Base-by-base conservation (phyloP, 2,888 invertebrate genomes). In the Uropetala carovei region DNA sequence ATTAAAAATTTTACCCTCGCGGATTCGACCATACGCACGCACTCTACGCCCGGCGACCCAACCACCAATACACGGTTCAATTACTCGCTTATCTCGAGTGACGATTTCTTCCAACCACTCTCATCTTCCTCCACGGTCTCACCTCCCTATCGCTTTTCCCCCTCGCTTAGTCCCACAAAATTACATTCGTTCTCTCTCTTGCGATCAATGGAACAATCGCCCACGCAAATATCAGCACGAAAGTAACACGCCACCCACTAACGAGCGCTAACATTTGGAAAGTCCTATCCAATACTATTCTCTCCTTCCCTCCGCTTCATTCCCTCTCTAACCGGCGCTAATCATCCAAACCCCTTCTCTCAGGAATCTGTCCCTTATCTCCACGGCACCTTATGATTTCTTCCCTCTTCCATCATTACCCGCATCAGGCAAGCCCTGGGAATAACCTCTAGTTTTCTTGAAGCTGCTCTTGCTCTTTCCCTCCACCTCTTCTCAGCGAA, bases 61-160 rank as follows among this genome's bases (percentile, higher is more conserved):
- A 75, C 75, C 75, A 75, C 75, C 22, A 75, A 75, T 75, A 75
- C 75, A 75, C 75, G 75, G 75, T 75, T 75, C 75, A 75, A 75
- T 75, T 75, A 75, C 75, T 75, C 75, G 22, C 75, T 27, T 75
- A 43, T 83, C 43, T 83, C 83, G 13, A 27, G 43, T 30, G 11
- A 8, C 30, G 27, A n/a, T 82, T 30, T 56, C 84, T 30, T 56
- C 56, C 84, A 57, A 3, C 18, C 16, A 14, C 84, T 57, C 14
- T 84, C 84, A 43, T 16, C 56, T n/a, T 10, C 85, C 85, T n/a
- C 57, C 75, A 16, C n/a, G 18, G 16, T 22, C 56, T 85, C 83
- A 83, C n/a, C 57, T 18, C 75, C 75, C 75, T 85, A 85, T 22
- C 57, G 85, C 58, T 58, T 58, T 57, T n/a, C 57, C 58, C 57